These are phyloP conservation scores for Procavia capensis DNA, from an alignment of 2,113 vertebrate species.

Conservation along the genomic window DNA sequence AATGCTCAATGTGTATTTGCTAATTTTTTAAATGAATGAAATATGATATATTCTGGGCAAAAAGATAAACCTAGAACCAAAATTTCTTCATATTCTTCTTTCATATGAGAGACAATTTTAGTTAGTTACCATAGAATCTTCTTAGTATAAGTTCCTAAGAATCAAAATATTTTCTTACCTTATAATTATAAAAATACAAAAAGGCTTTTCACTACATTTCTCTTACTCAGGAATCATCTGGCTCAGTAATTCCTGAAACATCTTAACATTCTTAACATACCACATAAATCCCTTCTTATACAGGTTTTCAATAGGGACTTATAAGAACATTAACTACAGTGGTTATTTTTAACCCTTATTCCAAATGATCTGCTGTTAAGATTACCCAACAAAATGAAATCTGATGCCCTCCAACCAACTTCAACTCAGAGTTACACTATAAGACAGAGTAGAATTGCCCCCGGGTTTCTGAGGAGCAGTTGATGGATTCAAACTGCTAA, in stretches of 20 bases:
- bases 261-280: conserved; percentile 66
- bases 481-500: too few relatives aligned
- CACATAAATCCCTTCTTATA: conserved; percentile 55
- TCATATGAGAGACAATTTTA: neutral
- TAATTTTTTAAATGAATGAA: neutral
- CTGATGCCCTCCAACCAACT: too few relatives aligned
- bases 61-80: conserved; percentile 29
- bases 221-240: conserved; percentile 41
- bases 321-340: conserved; percentile 33
- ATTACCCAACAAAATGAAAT: too few relatives aligned
- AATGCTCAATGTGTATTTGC: neutral
- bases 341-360: conserved; percentile 44
- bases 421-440: too few relatives aligned
- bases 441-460: too few relatives aligned
- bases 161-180: neutral
- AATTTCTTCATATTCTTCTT: neutral
- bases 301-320: conserved; percentile 43
- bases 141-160: neutral
- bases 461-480: too few relatives aligned
- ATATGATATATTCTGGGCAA: neutral
- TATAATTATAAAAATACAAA: conserved; percentile 7
- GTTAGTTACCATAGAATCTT: neutral
- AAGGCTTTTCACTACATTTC: neutral
- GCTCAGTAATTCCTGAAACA: conserved; percentile 48
- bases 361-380: neutral